Evolutionary conservation across 2,113 vertebrate species (phyloP), one percentile per base, ranked within the genome.

Genomic region (Neotoma lepida): DNA sequence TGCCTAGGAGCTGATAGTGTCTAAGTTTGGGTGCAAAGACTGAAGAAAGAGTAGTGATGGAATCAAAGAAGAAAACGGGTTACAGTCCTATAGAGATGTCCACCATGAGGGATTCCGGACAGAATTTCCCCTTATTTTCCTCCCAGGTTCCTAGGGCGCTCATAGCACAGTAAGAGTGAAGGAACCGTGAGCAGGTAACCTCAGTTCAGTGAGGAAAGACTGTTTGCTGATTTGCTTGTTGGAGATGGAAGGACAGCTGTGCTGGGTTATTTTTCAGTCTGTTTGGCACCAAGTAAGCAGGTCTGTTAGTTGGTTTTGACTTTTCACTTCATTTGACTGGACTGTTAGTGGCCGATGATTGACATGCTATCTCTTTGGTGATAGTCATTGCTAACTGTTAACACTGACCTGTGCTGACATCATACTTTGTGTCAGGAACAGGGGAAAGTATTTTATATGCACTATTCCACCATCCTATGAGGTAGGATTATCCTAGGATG

Each of bases 291-390:
- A n/a, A 68, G 85, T n/a, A 86, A 89, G 51, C 18, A 71, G 41
- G 56, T 46, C n/a, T 93, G 20, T 74, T 46, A 58, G 56, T 35
- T 39, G 33, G n/a, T 44, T 94, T 91, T 84, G 39, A 46, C 73
- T 95, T 82, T 91, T 64, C 30, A 54, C n/a, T 90, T 94, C 20
- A 66, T 56, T 78, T 78, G 61, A 33, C 44, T 82, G 26, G 77
- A 56, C 8, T 66, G 7, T 82, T 49, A 74, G 54, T 66, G 49
- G 10, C 80, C 9, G 2, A 14, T 70, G 26, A 77, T 20, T 89
- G 51, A 56, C 35, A 51, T 80, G 8, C 20, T 89, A 51, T 76
- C 33, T 24, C 41, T 86, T n/a, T 64, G 80, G 20, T 70, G 71
- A 33, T 14, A 41, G 44, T 58, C 46, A 49, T 13, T 74, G 51